Evolutionary conservation across 1,140 invertebrate species (phyloP).

Genomic region (Sycophila sp.): DNA sequence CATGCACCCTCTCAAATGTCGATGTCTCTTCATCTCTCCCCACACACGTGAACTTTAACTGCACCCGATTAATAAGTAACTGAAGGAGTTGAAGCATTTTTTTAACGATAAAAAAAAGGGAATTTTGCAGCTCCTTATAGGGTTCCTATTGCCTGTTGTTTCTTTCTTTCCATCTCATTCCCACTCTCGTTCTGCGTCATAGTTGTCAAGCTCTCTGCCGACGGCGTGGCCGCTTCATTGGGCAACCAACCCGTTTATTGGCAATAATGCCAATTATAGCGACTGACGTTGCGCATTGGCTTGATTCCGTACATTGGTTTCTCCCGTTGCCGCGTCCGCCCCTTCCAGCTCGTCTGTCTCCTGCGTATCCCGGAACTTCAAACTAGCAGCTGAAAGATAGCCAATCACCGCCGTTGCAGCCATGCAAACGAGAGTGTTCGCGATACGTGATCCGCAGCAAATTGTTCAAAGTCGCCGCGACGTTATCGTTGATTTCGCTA

Average conservation of each 20-base stretch:
- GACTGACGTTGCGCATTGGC: conserved; percentile 36
- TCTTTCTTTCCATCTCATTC: not conserved
- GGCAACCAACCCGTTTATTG: conserved; percentile 21
- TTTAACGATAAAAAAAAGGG: no score
- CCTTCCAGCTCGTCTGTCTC: not conserved
- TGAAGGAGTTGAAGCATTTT: no score
- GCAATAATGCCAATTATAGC: conserved; percentile 38
- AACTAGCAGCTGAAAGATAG: conserved; percentile 12
- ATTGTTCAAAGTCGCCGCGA: not conserved
- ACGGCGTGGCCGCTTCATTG: not conserved
- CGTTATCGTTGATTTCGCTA: no score
- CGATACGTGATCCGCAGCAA: not conserved
- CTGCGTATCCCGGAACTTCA: conserved; percentile 30
- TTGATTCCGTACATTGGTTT: conserved; percentile 14
- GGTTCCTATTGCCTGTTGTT: no score
- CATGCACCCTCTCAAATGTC: no score
- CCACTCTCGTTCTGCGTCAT: not conserved
- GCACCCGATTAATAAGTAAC: no score
- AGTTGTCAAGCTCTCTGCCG: not conserved
- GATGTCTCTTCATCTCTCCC: no score
- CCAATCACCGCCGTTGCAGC: not conserved
- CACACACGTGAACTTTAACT: no score
- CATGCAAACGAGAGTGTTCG: not conserved
- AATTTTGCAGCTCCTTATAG: no score
- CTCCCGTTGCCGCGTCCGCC: not conserved